Conservation (phyloP, 92 coral and sea anemone species). For the Pocillopora grandis region DNA sequence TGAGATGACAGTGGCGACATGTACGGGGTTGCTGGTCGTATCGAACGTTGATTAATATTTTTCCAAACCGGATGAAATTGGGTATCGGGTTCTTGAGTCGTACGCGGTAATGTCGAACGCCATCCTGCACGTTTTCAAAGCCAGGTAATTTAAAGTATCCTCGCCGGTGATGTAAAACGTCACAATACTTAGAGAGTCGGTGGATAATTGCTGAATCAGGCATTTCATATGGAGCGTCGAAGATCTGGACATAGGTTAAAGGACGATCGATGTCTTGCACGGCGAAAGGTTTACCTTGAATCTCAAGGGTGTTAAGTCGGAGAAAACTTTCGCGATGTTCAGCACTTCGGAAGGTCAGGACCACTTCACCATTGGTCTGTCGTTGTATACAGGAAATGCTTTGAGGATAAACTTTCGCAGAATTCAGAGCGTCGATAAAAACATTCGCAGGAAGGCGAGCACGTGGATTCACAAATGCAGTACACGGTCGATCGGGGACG, state of each 20-base stretch:
- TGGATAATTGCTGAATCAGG: slow-evolving; percentile 6
- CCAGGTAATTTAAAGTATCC: not conserved
- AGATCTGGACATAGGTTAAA: not conserved
- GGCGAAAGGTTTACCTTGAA: not conserved
- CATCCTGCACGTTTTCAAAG: not conserved
- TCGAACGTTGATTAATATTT: not conserved
- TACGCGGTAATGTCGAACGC: slow-evolving; percentile 1
- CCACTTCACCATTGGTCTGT: not conserved
- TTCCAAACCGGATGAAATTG: not conserved
- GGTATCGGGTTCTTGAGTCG: not conserved
- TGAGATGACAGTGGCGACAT: slow-evolving; percentile 13
- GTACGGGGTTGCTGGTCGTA: slow-evolving; percentile 6
- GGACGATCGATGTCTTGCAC: slow-evolving; percentile 28
- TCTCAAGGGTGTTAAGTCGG: not conserved
- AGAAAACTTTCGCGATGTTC: not conserved
- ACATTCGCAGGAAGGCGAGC: not conserved
- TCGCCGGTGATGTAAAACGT: not conserved
- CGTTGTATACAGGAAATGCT: not conserved
- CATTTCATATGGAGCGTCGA: slow-evolving; percentile 26
- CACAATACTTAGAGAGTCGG: not conserved
- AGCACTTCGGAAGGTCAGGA: not conserved
- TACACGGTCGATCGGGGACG: not conserved
- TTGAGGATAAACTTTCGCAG: not conserved
- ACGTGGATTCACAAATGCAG: not conserved
- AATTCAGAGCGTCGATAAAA: not conserved